Evolutionary conservation across 2,888 invertebrate species (phyloP), one percentile per base, ranked within the genome.

Genomic region (Strigamia crassipes): DNA sequence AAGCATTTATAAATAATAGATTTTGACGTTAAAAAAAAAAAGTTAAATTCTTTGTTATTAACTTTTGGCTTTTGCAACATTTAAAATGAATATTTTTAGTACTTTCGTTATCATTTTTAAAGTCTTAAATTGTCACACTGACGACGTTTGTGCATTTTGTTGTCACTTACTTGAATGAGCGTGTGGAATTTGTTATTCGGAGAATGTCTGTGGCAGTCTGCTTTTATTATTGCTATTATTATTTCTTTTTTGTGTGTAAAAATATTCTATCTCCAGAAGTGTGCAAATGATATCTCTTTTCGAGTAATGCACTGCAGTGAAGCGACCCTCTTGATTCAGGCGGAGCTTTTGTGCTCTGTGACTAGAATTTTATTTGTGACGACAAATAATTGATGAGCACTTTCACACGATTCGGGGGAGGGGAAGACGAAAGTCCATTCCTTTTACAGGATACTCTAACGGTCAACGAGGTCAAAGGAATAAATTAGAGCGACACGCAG

Each of bases 351-450:
- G 61, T 61, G 61, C n/a, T 10, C 6, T 18, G 61, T 61, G 61
- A 46, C 18, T 61, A 18, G 61, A 61, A 61, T 61, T 61, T 61
- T 61, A 61, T 61, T 61, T 61, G 18, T 18, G 61, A 61, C 8
- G 61, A 61, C 61, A 61, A 61, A 61, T 61, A 61, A 61, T 61
- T 61, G 61, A 61, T 61, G 61, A 61, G 61, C 61, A 61, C 61
- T 61, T 61, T 61, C 61, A 23, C 21, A 46, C 61, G 12, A 61
- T 18, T 10, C 13, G 61, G 38, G 23, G 61, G 61, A 61, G 18
- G 23, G 21, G 10, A 61, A 61, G 61, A 61, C 18, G 18, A 61
- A 61, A 61, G 1, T 9, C 56, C 42, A 46, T 61, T 18, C 61
- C 10, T 38, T 61, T 61, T 18, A 61, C 18, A 10, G 21, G 10